Evolutionary conservation across 2,113 vertebrate species (phyloP).

Genomic region (Otis tarda): DNA sequence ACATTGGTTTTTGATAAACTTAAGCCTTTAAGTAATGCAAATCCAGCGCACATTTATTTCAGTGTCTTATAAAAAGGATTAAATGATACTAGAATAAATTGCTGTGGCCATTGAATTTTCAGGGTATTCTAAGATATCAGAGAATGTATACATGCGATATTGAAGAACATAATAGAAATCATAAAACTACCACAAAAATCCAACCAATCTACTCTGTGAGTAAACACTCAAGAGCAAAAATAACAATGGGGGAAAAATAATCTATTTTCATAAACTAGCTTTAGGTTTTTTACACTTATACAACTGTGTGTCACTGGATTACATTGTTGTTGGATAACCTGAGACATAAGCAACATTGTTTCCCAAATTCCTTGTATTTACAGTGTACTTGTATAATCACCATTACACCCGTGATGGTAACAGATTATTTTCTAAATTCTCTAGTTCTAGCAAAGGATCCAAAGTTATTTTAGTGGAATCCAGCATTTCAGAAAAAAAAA

Average conservation of each 20-base stretch:
- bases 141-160: not conserved
- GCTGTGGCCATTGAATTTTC: not conserved
- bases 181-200: not conserved
- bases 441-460: not conserved
- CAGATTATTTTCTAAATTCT: rapidly evolving
- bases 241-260: not conserved
- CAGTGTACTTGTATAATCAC: not conserved
- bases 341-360: not conserved
- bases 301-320: not conserved
- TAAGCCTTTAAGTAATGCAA: not conserved
- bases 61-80: not conserved
- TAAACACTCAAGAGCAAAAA: not conserved
- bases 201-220: not conserved
- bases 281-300: not conserved
- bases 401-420: not conserved
- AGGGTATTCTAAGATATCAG: not conserved
- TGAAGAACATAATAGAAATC: not conserved
- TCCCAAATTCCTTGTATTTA: not conserved
- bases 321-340: not conserved
- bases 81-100: not conserved
- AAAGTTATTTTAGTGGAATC: not conserved
- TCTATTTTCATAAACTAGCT: rapidly evolving
- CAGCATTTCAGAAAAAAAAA: not conserved
- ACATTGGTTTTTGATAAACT: rapidly evolving
- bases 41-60: not conserved